Evolutionary conservation across 2,113 vertebrate genomes (phyloP).

Genomic region (Zosterops hypoxanthus): DNA sequence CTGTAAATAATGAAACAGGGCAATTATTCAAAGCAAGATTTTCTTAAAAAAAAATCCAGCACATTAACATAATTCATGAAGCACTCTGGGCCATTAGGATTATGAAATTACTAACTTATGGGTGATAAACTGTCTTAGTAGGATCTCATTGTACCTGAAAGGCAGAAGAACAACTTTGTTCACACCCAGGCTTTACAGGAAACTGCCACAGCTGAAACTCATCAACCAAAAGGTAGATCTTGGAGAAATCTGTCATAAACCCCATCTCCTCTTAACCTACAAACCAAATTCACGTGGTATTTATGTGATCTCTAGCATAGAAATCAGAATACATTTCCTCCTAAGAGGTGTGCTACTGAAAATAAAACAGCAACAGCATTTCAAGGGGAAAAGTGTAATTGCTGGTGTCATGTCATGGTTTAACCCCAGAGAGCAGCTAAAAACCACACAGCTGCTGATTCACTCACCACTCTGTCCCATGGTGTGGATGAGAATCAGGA

Average conservation of each 20-base stretch:
- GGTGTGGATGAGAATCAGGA: not conserved
- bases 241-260: not conserved
- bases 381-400: not conserved
- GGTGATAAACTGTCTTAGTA: not conserved
- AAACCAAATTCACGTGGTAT: not conserved
- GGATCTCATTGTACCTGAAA: not conserved
- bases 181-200: not conserved
- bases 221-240: not conserved
- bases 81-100: not conserved
- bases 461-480: no score
- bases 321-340: not conserved
- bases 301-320: not conserved
- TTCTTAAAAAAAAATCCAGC: not conserved
- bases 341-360: not conserved
- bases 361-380: not conserved
- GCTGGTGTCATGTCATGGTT: not conserved
- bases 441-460: not conserved
- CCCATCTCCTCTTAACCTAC: not conserved
- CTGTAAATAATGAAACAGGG: not conserved
- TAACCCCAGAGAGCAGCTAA: not conserved
- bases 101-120: not conserved
- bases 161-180: not conserved
- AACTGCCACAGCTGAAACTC: not conserved
- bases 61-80: not conserved
- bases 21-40: not conserved